These are phyloP conservation scores for Hucho hucho DNA, from an alignment of 2,113 vertebrate genomes.

Conservation along the genomic window DNA sequence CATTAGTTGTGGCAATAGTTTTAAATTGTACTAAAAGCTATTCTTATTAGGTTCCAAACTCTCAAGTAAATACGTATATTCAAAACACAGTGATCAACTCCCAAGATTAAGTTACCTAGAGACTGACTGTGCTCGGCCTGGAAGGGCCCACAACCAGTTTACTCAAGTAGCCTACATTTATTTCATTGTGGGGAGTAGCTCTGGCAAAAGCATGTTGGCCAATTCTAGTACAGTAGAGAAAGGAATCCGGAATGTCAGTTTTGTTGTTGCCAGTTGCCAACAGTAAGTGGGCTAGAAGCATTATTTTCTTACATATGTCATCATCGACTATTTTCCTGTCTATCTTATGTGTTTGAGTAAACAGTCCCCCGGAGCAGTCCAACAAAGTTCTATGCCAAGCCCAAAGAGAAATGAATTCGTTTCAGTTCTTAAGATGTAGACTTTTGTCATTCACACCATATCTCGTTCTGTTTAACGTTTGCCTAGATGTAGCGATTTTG, in stretches of 20 bases:
- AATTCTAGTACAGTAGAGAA: background rate
- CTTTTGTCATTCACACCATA: slow-evolving; percentile 13
- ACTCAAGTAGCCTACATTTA: too few relatives aligned
- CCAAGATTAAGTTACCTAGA: too few relatives aligned
- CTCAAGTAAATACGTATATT: too few relatives aligned
- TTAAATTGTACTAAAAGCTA: slow-evolving; percentile 20
- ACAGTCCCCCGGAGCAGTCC: slow-evolving; percentile 1
- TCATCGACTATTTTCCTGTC: background rate
- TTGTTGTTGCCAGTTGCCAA: background rate
- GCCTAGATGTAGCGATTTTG: slow-evolving; percentile 29
- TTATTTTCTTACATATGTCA: slow-evolving; percentile 25
- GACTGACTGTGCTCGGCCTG: too few relatives aligned
- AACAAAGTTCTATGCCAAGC: slow-evolving; percentile 14
- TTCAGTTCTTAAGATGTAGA: slow-evolving; percentile 33
- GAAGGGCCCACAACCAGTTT: too few relatives aligned
- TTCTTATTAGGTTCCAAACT: slow-evolving; percentile 17
- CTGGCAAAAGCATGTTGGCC: background rate
- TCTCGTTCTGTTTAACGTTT: slow-evolving; percentile 31
- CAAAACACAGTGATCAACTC: too few relatives aligned
- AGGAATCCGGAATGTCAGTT: background rate
- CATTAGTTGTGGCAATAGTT: slow-evolving; percentile 22
- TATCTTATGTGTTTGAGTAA: slow-evolving; percentile 24
- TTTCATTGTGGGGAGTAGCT: background rate
- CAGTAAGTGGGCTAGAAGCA: slow-evolving; percentile 1
- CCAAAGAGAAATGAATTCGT: slow-evolving; percentile 44